Base-by-base conservation (phyloP, 2,888 invertebrate species). In the Dasypogon diadema region DNA sequence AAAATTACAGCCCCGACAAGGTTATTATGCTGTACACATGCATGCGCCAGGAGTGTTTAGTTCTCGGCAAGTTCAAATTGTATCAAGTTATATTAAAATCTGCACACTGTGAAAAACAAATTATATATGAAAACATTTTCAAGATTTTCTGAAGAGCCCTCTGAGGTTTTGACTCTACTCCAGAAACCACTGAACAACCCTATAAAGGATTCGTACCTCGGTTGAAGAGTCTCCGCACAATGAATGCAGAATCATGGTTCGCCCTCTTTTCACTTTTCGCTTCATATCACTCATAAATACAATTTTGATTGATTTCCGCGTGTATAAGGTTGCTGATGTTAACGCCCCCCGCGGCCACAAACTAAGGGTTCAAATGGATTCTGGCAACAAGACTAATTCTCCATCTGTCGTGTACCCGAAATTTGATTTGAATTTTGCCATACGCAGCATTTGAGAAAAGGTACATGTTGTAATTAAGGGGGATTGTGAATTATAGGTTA, bases 291-390 rank as follows among this genome's bases (percentile, higher is more conserved):
- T 26, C 70, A 70, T 70, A 70, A 70, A 70, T 70, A 70, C 70
- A 70, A 70, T 70, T 70, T 70, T 70, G 70, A 70, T 70, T 70
- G 70, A 70, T 70, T 70, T 54, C 70, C 54, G 34, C 24, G 70
- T 21, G 51, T 54, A 34, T 26, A 70, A 70, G 70, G 51, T 46
- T 51, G 22, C 24, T 14, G 51, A 48, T 18, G 54, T 70, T 70
- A 21, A 70, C 70, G 70, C 70, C 70, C 70, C 70, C 70, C 70
- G 54, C 70, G 34, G 70, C 70, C 70, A 70, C 70, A 70, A 70
- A 70, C 18, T 54, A 70, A 54, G 70, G 70, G 51, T 18, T 30
- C 54, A 21, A 30, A 70, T 51, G 30, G 54, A 51, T 70, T 70
- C 54, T 34, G 48, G 70, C 54, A 54, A 30, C 30, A 54, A 18